Base-by-base conservation (phyloP, 2,888 invertebrate species). In the Drosophila kokeensis region DNA sequence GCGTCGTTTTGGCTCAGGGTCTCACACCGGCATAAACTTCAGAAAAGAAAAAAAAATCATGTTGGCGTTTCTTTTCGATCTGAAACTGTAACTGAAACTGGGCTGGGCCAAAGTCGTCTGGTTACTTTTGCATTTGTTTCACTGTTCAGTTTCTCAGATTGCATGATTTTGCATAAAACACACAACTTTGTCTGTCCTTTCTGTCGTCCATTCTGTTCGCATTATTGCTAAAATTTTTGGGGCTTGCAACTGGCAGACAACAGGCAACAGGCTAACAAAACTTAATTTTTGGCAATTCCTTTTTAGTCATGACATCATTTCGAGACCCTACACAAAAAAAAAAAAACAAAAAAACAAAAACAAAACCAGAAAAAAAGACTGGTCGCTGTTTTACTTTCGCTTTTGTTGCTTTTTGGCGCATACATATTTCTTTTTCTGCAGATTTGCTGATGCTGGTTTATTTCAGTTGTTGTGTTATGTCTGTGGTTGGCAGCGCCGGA, bases 351-450 rank as follows among this genome's bases (percentile, higher is more conserved):
- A 66, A 57, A 69, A 81, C 34, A 24, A 1, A 45, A 42, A n/a
- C 21, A 1, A 42, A 79, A 67, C 65, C 73, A 81, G 77, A 69
- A 69, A 76, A 64, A 54, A 54, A 90, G 32, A 91, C 91, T 91
- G 91, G 90, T 91, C 82, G 79, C 70, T 63, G 73, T 83, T 84
- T 90, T 79, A 91, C 90, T 90, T 91, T 91, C 90, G 89, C 90
- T 89, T 90, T 87, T 81, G 64, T 69, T 74, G 68, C 71, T 73
- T 83, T 81, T 85, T 67, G 70, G 68, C 61, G 58, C 70, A 81
- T 67, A 73, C 63, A 76, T 78, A 74, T 68, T 74, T 73, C 57
- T 74, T 69, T 61, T 76, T 59, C 58, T 69, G 73, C 74, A 68
- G 65, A 73, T 76, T 70, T 69, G 52, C 75, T 59, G 79, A 71